Percentiles rank a stretch among this genome's conserved stretches.
phyloP scores from a whole-genome alignment of 2,888 invertebrate genomes.

The Cetonia aurata region DNA sequence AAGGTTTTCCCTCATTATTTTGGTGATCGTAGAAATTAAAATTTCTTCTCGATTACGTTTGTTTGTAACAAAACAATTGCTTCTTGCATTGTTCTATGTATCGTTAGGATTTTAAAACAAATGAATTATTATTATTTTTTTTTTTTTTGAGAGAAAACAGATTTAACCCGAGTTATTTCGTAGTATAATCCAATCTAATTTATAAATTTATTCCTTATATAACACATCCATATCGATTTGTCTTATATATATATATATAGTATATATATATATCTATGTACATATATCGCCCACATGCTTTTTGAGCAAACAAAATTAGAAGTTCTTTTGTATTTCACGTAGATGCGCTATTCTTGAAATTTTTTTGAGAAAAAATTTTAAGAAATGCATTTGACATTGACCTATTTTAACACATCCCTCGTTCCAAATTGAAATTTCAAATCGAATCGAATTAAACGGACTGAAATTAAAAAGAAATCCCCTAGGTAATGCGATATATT shows the following conservation, averaged over 20 bases:
- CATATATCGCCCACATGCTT: neutral
- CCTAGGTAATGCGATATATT: neutral
- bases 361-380: neutral
- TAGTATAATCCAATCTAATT: neutral
- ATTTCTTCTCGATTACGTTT: too few relatives aligned
- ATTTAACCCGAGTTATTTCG: too few relatives aligned
- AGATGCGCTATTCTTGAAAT: too few relatives aligned
- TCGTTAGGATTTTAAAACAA: too few relatives aligned
- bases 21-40: too few relatives aligned
- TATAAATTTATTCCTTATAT: constrained; percentile 9
- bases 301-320: neutral
- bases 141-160: neutral
- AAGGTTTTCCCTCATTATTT: too few relatives aligned
- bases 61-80: too few relatives aligned
- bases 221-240: neutral
- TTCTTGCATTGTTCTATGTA: too few relatives aligned
- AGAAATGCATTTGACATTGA: constrained; percentile 21
- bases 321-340: too few relatives aligned
- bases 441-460: constrained; percentile 2
- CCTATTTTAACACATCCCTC: constrained; percentile 2
- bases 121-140: neutral
- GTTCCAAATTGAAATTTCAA: constrained; percentile 26
- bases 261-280: neutral
- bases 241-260: neutral
- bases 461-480: too few relatives aligned